Base-by-base conservation (phyloP, 2,113 vertebrate genomes). In the Orthonyx spaldingii region DNA sequence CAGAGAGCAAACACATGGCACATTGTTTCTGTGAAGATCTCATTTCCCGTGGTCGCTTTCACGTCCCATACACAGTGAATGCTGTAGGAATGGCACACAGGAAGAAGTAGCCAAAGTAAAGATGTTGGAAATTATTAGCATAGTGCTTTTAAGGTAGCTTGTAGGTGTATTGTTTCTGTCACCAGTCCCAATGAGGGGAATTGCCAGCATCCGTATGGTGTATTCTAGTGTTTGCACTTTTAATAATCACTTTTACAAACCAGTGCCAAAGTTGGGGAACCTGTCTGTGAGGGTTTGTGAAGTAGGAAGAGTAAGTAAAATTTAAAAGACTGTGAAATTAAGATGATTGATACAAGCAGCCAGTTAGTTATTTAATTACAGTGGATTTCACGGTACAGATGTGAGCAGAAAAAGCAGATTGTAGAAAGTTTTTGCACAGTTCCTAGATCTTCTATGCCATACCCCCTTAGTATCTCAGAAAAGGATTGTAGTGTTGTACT, bases 61-160 rank as follows among this genome's bases (percentile, higher is more conserved):
- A 33, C 21, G 26, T 75, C 55, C 27, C 23, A 27, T 50, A 30
- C 18, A 26, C 33, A 42, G 15, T n/a, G 30, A 84, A 64, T 57
- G 16, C 41, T 89, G 55, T 59, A 60, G 33, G 44, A 32, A 42
- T 60, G 44, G 39, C 64, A 79, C 72, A 70, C 10, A 57, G 75
- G 37, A 87, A 46, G 28, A 52, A 78, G 47, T 4, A 59, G 32
- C 60, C 42, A 13, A 46, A 75, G 61, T 37, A 52, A 81, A 72
- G 59, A 57, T 70, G 23, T 47, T 74, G 64, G 37, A 70, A 72
- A 27, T 61, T 1, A n/a, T 32, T 53, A 65, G 10, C 0, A 0
- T 28, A 15, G 13, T 68, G 26, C 23, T 91, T 93, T 78, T 42
- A 71, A 84, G 77, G 35, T 65, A 42, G 23, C 21, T 87, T 89